phyloP scores from a whole-genome alignment of 2,113 vertebrate species.

The Eira barbara region DNA sequence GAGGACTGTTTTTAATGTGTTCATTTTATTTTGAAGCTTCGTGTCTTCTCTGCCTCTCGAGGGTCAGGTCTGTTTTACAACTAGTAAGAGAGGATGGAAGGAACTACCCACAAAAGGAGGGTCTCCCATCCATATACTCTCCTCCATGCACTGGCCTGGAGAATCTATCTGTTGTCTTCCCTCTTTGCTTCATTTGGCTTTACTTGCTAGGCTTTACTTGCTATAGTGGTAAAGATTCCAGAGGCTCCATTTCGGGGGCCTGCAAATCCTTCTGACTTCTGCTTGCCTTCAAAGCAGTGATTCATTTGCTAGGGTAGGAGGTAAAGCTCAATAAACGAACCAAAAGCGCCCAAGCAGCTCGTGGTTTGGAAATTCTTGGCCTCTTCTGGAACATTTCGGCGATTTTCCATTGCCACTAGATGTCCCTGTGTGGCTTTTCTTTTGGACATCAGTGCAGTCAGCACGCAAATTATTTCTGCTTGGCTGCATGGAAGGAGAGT shows the following conservation, averaged over 20 bases:
- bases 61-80: not conserved
- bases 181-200: not conserved
- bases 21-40: not conserved
- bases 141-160: not conserved
- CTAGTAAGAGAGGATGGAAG: not conserved
- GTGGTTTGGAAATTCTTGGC: slow-evolving; percentile 22
- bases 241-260: not conserved
- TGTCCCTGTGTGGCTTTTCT: slow-evolving; percentile 86
- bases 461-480: slow-evolving; percentile 17
- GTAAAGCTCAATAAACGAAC: not conserved
- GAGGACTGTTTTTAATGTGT: not conserved
- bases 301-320: not conserved
- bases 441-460: slow-evolving; percentile 50
- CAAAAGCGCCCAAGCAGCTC: not conserved
- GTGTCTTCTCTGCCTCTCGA: not conserved
- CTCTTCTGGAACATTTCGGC: slow-evolving; percentile 42
- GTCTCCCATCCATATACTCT: not conserved
- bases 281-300: not conserved
- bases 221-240: not conserved
- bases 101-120: not conserved
- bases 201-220: not conserved
- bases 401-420: slow-evolving; percentile 80
- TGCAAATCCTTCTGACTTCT: not conserved
- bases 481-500: not conserved
- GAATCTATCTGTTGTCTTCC: not conserved